These are phyloP conservation scores for Dryas iulia DNA, from an alignment of 1,140 invertebrate genomes.

Conservation along the genomic window DNA sequence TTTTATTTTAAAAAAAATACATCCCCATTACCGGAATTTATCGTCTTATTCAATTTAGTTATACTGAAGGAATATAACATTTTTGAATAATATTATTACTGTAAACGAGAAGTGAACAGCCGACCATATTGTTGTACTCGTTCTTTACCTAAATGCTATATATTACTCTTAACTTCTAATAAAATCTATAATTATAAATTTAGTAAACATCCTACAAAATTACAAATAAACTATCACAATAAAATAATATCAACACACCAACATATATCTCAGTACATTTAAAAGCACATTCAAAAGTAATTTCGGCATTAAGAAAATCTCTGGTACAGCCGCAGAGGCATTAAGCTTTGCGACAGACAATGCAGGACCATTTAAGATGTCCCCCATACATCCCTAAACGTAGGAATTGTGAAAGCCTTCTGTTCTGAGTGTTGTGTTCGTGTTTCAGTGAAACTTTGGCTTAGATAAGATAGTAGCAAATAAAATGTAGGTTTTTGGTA, in stretches of 20 bases:
- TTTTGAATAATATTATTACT: too few relatives aligned
- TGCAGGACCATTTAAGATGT: constrained; percentile 31
- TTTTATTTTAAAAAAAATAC: too few relatives aligned
- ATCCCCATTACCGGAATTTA: too few relatives aligned
- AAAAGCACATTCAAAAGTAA: constrained; percentile 11
- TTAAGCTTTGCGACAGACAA: constrained; percentile 29
- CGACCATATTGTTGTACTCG: too few relatives aligned
- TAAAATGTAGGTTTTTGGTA: background rate
- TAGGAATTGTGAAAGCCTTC: constrained; percentile 25
- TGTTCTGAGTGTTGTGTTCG: constrained; percentile 11
- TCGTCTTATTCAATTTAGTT: too few relatives aligned
- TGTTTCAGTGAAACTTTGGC: constrained; percentile 14
- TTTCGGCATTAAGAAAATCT: constrained; percentile 31
- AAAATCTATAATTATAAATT: too few relatives aligned
- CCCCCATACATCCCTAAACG: constrained; percentile 28
- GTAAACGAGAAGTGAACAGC: too few relatives aligned
- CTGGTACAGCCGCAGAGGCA: constrained; percentile 29
- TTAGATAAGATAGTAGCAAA: constrained; percentile 1
- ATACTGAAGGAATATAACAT: too few relatives aligned
- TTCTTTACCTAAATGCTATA: too few relatives aligned
- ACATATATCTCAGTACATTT: background rate
- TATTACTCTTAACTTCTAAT: too few relatives aligned
- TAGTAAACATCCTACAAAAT: too few relatives aligned
- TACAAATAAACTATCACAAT: too few relatives aligned
- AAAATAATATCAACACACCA: background rate